Base-by-base conservation (phyloP, 2,797 vertebrate genomes). In the Halcyon smyrnensis region DNA sequence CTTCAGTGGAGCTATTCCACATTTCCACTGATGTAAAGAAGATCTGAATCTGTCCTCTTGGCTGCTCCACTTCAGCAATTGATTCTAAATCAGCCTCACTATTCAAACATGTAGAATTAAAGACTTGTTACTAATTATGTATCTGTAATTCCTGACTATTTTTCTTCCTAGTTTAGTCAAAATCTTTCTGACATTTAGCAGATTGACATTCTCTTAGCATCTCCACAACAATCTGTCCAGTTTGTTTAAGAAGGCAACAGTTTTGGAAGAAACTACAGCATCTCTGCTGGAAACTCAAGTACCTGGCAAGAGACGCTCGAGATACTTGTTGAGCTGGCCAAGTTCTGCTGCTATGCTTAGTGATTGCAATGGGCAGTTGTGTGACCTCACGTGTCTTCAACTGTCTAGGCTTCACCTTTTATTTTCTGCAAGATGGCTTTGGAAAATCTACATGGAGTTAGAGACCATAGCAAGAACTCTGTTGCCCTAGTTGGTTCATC, bases 241-340 rank as follows among this genome's bases (percentile, higher is more conserved):
- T 95, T 96, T 95, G 89, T 95, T 96, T 97, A 92, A 93, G 96
- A 81, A 65, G 76, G 76, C 84, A 93, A 78, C 71, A 54, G 94
- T 97, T 96, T 96, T 96, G 94, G 93, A 96, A 93, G 90, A 91
- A 95, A 76, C 74, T 89, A 75, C 54, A 95, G 37, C 45, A 89
- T 95, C 93, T 91, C 95, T 96, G 84, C 77, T 95, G 95, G 96
- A 95, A 96, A 95, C 91, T 91, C 77, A 84, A 97, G 92, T 94
- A 95, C 90, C 96, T 97, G 95, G 94, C 95, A 95, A 94, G 92
- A 95, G 69, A 87, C 0, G 0, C 64, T 91, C 2, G 17, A 76
- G 91, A 88, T 93, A 48, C 84, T 87, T 93, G 64, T 87, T 89
- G 90, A 89, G 82, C 93, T 64, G 56, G 93, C 93, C 91, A 96